Evolutionary conservation across 2,113 vertebrate genomes (phyloP).

Genomic region (Isichthys henryi): DNA sequence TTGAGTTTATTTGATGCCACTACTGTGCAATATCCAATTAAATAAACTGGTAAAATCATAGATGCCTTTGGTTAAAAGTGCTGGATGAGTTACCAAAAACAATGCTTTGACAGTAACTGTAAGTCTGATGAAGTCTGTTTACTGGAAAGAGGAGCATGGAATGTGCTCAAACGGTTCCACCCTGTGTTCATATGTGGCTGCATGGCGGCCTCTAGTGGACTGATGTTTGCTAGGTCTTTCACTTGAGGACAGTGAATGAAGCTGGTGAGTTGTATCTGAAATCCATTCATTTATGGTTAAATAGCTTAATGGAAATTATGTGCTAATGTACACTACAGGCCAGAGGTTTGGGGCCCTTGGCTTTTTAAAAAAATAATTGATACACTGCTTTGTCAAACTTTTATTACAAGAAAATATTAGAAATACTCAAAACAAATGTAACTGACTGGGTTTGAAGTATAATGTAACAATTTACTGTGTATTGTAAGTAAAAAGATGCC

Average conservation of each 20-base stretch:
- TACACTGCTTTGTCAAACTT: too few relatives aligned
- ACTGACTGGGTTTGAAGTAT: too few relatives aligned
- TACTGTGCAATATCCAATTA: neutral
- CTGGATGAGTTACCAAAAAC: neutral
- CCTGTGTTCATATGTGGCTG: neutral
- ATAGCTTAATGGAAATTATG: neutral
- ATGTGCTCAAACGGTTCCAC: neutral
- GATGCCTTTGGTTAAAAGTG: neutral
- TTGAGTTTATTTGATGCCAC: neutral
- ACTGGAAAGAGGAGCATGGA: neutral
- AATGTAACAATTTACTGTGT: too few relatives aligned
- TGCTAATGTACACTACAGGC: neutral
- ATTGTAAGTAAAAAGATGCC: too few relatives aligned
- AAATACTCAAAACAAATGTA: too few relatives aligned
- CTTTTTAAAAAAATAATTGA: too few relatives aligned
- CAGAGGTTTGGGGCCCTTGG: too few relatives aligned
- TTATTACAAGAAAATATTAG: too few relatives aligned
- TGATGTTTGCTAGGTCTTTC: slow-evolving; percentile 25
- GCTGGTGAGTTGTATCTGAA: neutral
- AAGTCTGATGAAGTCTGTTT: neutral
- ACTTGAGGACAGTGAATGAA: slow-evolving; percentile 37
- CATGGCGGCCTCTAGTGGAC: slow-evolving; percentile 21
- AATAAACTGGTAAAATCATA: neutral
- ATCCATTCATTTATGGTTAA: neutral
- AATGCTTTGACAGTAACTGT: neutral